phyloP scores from a whole-genome alignment of 2,888 invertebrate species.

The Deilephila porcellus region DNA sequence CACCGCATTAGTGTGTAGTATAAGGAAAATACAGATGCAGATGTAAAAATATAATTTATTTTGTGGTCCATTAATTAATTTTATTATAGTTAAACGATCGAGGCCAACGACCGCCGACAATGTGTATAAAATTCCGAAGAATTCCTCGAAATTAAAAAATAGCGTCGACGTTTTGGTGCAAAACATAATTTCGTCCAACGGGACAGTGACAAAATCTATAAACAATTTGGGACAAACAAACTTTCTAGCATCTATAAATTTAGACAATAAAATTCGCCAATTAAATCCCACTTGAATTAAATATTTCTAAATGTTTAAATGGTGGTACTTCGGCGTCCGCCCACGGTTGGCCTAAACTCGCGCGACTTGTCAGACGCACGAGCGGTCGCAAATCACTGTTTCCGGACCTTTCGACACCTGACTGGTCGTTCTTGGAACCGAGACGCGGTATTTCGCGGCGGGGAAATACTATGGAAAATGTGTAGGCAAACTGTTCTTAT shows the following conservation, averaged over 20 bases:
- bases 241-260: conserved; percentile 61
- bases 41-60: conserved; percentile 3
- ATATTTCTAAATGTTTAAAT: conserved; percentile 31
- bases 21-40: conserved; percentile 6
- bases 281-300: conserved; percentile 54
- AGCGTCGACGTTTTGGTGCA: not conserved
- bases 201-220: conserved; percentile 31
- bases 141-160: conserved; percentile 12
- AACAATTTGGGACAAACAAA: conserved; percentile 49
- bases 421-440: conserved; percentile 17
- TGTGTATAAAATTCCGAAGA: not conserved
- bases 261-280: conserved; percentile 44
- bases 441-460: conserved; percentile 5
- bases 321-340: conserved; percentile 7
- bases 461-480: conserved; percentile 3
- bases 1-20: not conserved
- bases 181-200: conserved; percentile 10
- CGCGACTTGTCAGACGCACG: not conserved
- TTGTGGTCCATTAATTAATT: not conserved
- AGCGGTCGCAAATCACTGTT: conserved; percentile 7
- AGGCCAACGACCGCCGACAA: conserved; percentile 12
- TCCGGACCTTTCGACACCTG: conserved; percentile 27
- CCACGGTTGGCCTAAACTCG: not conserved
- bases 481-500: not conserved
- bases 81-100: not conserved